Conservation (phyloP, 1,140 invertebrate genomes). For the Platyscapa corneri region DNA sequence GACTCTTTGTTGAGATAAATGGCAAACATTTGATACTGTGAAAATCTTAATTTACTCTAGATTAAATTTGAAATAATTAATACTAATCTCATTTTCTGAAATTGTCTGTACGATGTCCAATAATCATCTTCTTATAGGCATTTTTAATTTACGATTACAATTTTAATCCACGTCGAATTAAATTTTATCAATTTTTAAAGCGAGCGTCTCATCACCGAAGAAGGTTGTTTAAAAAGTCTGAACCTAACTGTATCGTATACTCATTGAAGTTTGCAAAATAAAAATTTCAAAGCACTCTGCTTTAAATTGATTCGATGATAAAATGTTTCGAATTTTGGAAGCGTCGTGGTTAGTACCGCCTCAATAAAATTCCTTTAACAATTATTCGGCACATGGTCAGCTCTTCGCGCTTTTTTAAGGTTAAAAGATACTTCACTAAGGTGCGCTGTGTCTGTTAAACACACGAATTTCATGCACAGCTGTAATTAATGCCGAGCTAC, state of each 20-base stretch:
- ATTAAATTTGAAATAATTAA: neutral
- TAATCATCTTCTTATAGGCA: neutral
- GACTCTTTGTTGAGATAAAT: too few species aligned
- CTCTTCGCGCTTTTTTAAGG: neutral
- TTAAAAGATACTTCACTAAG: neutral
- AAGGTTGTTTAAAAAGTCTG: neutral
- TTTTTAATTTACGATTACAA: neutral
- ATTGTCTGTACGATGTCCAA: neutral
- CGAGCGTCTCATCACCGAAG: too few species aligned
- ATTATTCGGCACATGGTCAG: neutral
- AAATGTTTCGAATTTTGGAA: neutral
- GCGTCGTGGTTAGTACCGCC: neutral
- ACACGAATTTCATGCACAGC: slow-evolving; percentile 24
- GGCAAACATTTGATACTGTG: neutral
- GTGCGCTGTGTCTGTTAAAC: neutral
- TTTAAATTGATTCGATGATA: neutral
- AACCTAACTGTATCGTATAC: neutral
- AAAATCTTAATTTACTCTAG: neutral
- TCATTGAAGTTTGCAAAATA: neutral
- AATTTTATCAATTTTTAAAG: neutral
- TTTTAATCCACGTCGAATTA: neutral
- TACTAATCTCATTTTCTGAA: neutral
- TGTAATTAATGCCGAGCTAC: slow-evolving; percentile 65
- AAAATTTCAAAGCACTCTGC: neutral
- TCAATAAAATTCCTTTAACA: neutral